These are phyloP conservation scores for Phylloscopus collybita DNA, from an alignment of 2,797 vertebrate genomes.

Conservation along the genomic window DNA sequence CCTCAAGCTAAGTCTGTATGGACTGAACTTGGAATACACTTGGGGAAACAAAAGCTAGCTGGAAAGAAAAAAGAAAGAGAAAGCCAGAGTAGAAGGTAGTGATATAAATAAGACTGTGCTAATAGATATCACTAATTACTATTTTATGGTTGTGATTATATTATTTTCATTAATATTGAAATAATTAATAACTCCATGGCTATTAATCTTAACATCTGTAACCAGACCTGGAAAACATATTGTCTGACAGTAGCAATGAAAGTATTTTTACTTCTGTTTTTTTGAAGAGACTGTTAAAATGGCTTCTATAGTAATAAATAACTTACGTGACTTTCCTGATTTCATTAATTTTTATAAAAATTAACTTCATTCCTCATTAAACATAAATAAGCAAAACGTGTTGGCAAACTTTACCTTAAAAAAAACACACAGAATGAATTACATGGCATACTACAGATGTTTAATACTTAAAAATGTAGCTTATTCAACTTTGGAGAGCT, in stretches of 20 bases:
- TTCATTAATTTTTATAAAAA: background rate
- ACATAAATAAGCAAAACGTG: constrained; percentile 44
- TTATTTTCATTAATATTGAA: background rate
- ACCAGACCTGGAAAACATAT: background rate
- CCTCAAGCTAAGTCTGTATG: background rate
- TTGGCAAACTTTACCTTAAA: constrained; percentile 46
- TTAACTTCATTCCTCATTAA: constrained; percentile 38
- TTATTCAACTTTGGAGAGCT: background rate
- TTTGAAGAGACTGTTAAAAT: background rate
- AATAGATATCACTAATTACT: background rate
- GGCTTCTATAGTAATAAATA: background rate
- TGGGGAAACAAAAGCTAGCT: background rate
- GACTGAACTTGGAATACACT: background rate
- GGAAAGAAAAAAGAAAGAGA: background rate
- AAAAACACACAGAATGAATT: constrained; percentile 2
- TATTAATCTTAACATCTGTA: background rate
- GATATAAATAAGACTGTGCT: background rate
- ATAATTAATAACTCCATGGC: background rate
- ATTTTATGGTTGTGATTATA: background rate
- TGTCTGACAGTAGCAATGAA: background rate
- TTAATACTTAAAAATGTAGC: background rate
- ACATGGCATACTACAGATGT: background rate
- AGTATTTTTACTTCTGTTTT: background rate
- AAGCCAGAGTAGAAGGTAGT: background rate
- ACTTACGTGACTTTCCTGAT: background rate